Evolutionary conservation across 2,797 vertebrate species (phyloP).

Genomic region (Tarsius wallacei): DNA sequence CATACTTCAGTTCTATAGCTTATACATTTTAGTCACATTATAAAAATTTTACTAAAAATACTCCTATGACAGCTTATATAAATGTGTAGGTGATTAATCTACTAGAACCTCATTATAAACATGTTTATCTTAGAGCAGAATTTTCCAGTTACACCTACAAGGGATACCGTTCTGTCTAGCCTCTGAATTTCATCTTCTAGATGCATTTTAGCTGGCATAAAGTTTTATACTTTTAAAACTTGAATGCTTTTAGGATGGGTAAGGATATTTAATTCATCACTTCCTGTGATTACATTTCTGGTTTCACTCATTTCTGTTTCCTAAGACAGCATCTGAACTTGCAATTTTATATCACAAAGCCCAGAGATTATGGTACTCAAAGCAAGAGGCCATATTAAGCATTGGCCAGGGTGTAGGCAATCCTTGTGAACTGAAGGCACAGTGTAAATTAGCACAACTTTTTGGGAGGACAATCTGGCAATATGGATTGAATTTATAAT

Average conservation of each 20-base stretch:
- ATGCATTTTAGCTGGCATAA: background rate
- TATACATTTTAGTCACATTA: background rate
- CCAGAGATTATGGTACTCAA: background rate
- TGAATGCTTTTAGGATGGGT: background rate
- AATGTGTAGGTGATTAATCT: background rate
- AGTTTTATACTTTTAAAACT: background rate
- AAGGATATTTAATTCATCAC: background rate
- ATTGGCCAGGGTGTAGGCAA: background rate
- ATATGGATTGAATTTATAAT: background rate
- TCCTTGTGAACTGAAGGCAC: background rate
- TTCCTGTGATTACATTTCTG: background rate
- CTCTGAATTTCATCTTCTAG: background rate
- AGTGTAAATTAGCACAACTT: background rate
- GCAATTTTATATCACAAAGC: slow-evolving; percentile 25
- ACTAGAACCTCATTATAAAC: background rate
- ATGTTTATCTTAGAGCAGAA: background rate
- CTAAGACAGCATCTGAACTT: slow-evolving; percentile 16
- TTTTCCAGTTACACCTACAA: background rate
- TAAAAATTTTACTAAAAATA: background rate
- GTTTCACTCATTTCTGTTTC: slow-evolving; percentile 18
- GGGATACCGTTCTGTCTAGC: background rate
- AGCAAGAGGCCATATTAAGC: background rate
- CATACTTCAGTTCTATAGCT: background rate
- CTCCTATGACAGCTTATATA: background rate
- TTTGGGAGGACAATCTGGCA: background rate